phyloP scores from a whole-genome alignment of 1,140 invertebrate genomes.

The Phenacoccus solenopsis region DNA sequence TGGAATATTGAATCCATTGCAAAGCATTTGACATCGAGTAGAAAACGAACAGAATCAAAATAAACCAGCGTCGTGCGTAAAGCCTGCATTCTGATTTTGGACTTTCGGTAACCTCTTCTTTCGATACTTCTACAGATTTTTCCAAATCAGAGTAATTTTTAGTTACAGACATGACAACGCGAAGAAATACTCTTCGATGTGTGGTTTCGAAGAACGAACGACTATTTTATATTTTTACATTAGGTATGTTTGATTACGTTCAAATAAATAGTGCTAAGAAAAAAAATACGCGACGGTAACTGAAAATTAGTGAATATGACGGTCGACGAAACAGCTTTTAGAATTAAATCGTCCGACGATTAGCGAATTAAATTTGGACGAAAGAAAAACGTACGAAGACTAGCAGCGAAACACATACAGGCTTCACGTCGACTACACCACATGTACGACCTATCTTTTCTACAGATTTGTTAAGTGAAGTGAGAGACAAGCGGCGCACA shows the following conservation, averaged over 20 bases:
- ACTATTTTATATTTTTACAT: too few relatives aligned
- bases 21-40: constrained; percentile 82
- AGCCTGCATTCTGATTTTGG: constrained; percentile 30
- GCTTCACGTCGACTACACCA: background rate
- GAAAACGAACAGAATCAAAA: constrained; percentile 72
- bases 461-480: background rate
- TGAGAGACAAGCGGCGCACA: background rate
- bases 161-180: background rate
- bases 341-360: too few relatives aligned
- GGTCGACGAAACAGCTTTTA: too few relatives aligned
- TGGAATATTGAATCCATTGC: constrained; percentile 84
- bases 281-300: too few relatives aligned
- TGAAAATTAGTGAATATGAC: too few relatives aligned
- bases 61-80: constrained; percentile 68
- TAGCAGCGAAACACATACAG: too few relatives aligned
- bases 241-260: too few relatives aligned
- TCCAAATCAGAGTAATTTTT: constrained; percentile 11
- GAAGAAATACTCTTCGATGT: background rate
- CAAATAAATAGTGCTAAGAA: too few relatives aligned
- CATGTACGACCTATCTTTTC: background rate
- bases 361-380: too few relatives aligned
- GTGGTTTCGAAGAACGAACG: too few relatives aligned
- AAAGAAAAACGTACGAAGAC: too few relatives aligned
- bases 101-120: background rate
- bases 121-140: background rate